Evolutionary conservation across 2,888 invertebrate species (phyloP), one percentile per base, ranked within the genome.

Genomic region (Nephrotoma guestfalica): DNA sequence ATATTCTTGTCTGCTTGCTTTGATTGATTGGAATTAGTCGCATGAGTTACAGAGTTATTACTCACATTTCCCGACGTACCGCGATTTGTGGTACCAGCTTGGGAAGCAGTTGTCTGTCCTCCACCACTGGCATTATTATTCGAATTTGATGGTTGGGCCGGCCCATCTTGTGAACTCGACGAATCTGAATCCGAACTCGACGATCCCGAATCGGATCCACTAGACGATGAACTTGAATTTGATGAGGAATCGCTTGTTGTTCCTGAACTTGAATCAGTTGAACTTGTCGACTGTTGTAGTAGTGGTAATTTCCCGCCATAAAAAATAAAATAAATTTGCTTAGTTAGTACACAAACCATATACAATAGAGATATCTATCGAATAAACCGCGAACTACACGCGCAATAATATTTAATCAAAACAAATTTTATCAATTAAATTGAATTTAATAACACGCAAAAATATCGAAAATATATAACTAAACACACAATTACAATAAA

Each of bases 181-280:
- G 95, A 94, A 88, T 96, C 96, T 0, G 94, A 94, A 88, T 95
- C 96, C 0, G 94, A 94, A 88, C 94, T 95, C 57, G 94, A 94
- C 2, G 94, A 94, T 0, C 94, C 95, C 4, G 95, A 94, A 71
- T 94, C 95, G 0, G 95, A 95, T 87, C 94, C 94, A 87, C 94
- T 94, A 0, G 95, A 94, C 87, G 94, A 94, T 57, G 94, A 95
- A 89, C 95, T 95, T 0, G 94, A 93, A 57, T 43, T 86, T 1
- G 94, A 92, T 0, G 93, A 93, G 89, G 93, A 95, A 88, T 94
- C 95, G 0, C 95, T 95, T 4, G 93, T 92, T 9, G 94, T 94
- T 6, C 93, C 94, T 43, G 95, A 94, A 88, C 94, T 94, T 87
- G 94, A 93, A 88, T 94, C 94, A 15, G 94, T 93, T 88, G 93